Base-by-base conservation (phyloP, 2,113 vertebrate genomes). In the Indicator indicator region DNA sequence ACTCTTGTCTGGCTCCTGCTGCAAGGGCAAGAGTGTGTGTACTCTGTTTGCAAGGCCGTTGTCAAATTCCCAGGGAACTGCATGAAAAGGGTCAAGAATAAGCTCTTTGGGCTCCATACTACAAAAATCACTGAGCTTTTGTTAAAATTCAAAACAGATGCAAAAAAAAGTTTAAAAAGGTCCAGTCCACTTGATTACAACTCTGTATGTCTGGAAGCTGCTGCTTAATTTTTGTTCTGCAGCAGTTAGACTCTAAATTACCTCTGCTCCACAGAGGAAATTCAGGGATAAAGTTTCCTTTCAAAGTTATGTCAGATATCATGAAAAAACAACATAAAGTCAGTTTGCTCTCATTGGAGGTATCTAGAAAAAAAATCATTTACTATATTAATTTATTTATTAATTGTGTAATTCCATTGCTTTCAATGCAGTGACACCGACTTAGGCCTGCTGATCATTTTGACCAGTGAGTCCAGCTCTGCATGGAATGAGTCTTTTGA, bases 1-100 rank as follows among this genome's bases (percentile, higher is more conserved):
- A 96, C 88, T 97, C 93, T 93, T 82, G 40, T 65, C 93, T 97
- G 65, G 65, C 84, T 87, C 28, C 6, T 83, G 92, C 60, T 79
- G 76, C 72, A 79, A 88, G 64, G 23, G 30, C 86, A 71, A 42
- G 76, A 64, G 42, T 9, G 63, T 60, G 58, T 55, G 46, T 86
- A n/a, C 59, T 72, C 69, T 56, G 36, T 63, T 68, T 91, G 84
- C 76, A 72, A 92, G 77, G 90, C 95, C 27, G 0, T 94, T 96
- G 92, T 40, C 46, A 89, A 89, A 89, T 89, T 92, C 71, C 92
- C 55, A 72, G 79, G 83, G 90, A 94, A 82, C 54, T 16, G 33
- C 50, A 56, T 30, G 71, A 40, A 94, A 71, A 54, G 42, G 68
- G 28, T 83, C 60, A 92, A 46, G 59, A 85, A 62, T 75, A 46